Evolutionary conservation across 2,113 vertebrate genomes (phyloP).

Genomic region (Apteryx owenii): DNA sequence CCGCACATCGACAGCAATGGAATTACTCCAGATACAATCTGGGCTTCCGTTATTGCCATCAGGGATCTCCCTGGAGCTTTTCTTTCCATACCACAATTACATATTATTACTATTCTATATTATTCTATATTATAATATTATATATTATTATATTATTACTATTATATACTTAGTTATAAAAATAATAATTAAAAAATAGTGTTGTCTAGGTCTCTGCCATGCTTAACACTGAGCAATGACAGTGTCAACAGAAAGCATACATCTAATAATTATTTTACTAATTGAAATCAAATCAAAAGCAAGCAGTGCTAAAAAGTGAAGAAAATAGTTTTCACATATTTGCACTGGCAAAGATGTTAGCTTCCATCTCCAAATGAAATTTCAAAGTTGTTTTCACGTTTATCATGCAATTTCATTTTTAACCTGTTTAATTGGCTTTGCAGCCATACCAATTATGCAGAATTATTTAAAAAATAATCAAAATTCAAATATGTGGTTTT

Average conservation of each 20-base stretch:
- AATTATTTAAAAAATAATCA: neutral
- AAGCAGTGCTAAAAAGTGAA: neutral
- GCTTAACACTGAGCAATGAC: neutral
- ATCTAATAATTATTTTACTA: neutral
- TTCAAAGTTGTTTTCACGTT: neutral
- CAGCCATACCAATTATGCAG: neutral
- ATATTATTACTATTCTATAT: neutral
- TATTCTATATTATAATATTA: too few relatives aligned
- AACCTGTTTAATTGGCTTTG: neutral
- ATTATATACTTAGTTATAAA: neutral
- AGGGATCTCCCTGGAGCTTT: neutral
- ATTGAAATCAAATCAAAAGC: neutral
- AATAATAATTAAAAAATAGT: neutral
- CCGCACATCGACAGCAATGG: neutral
- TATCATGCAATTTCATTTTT: neutral
- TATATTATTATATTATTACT: neutral
- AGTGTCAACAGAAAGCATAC: neutral
- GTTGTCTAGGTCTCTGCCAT: neutral
- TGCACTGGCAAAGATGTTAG: neutral
- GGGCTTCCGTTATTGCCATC: neutral
- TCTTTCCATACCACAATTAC: neutral
- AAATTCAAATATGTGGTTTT: neutral
- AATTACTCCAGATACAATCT: rapidly evolving
- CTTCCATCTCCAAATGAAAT: neutral
- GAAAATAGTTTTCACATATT: neutral